phyloP scores from a whole-genome alignment of 2,113 vertebrate species.

The Toxotes jaculatrix region DNA sequence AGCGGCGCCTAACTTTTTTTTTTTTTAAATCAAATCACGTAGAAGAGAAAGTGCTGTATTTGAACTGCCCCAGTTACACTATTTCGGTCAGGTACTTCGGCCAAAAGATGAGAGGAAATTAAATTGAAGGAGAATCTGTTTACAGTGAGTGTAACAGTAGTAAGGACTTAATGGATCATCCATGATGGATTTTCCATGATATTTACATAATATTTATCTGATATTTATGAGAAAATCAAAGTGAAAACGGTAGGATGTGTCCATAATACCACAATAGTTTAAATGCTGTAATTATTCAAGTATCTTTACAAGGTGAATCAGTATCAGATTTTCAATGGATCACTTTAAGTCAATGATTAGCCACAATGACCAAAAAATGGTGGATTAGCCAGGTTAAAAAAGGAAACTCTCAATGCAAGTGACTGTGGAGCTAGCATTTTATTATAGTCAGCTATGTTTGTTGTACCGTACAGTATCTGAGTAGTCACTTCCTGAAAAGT shows the following conservation, averaged over 20 bases:
- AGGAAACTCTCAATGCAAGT: neutral
- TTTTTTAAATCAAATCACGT: constrained; percentile 47
- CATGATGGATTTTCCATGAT: neutral
- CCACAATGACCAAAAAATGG: neutral
- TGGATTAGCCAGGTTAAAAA: neutral
- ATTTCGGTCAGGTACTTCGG: constrained; percentile 1
- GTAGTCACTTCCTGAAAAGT: constrained; percentile 13
- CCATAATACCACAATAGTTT: neutral
- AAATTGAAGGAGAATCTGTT: constrained; percentile 4
- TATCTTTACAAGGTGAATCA: neutral
- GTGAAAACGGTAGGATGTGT: neutral
- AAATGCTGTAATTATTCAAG: neutral
- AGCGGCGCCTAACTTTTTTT: constrained; percentile 62
- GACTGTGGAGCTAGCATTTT: neutral
- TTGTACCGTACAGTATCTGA: neutral
- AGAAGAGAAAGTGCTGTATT: constrained; percentile 24
- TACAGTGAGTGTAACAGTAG: constrained; percentile 10
- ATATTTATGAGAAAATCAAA: constrained; percentile 5
- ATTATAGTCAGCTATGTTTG: neutral
- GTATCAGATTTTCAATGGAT: neutral
- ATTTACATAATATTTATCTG: neutral
- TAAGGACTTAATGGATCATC: neutral
- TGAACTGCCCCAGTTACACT: constrained; percentile 15
- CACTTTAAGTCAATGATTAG: neutral
- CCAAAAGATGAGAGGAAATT: constrained; percentile 14